Percentiles rank a stretch among this genome's conserved stretches.
Evolutionary conservation across 35 echinoderm and acorn worm genomes (phyloP).

Genomic region (Strongylocentrotus purpuratus): DNA sequence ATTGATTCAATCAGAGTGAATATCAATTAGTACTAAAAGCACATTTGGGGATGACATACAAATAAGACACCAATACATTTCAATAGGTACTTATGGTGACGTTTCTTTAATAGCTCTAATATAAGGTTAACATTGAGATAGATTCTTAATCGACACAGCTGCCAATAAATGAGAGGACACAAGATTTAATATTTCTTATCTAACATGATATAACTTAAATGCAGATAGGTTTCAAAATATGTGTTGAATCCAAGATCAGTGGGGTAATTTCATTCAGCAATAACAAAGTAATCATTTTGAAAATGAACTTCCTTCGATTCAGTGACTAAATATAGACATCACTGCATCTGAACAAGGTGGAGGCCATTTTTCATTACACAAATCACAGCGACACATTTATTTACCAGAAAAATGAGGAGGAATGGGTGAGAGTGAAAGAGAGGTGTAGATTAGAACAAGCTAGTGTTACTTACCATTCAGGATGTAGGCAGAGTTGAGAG

Average conservation of each 20-base stretch:
- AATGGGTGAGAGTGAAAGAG: not conserved
- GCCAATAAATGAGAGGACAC: too few species aligned
- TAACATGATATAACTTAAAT: not conserved
- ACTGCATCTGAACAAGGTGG: not conserved
- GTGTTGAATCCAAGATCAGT: not conserved
- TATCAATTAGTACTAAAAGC: not conserved
- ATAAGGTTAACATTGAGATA: too few species aligned
- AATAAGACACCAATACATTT: too few species aligned
- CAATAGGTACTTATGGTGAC: too few species aligned
- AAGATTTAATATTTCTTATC: too few species aligned
- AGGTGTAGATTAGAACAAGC: not conserved
- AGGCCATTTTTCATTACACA: not conserved
- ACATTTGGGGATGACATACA: too few species aligned
- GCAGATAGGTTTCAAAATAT: not conserved
- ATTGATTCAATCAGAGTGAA: not conserved
- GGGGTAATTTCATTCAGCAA: not conserved
- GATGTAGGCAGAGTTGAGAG: constrained; percentile 97
- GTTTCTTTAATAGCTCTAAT: too few species aligned
- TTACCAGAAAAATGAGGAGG: not conserved
- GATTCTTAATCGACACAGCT: too few species aligned
- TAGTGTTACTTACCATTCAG: constrained; percentile 78
- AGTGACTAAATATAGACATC: not conserved
- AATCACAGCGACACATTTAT: not conserved
- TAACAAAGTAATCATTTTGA: not conserved
- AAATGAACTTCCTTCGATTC: not conserved